Evolutionary conservation across 2,888 invertebrate genomes (phyloP).

Genomic region (Hyposoter didymator): DNA sequence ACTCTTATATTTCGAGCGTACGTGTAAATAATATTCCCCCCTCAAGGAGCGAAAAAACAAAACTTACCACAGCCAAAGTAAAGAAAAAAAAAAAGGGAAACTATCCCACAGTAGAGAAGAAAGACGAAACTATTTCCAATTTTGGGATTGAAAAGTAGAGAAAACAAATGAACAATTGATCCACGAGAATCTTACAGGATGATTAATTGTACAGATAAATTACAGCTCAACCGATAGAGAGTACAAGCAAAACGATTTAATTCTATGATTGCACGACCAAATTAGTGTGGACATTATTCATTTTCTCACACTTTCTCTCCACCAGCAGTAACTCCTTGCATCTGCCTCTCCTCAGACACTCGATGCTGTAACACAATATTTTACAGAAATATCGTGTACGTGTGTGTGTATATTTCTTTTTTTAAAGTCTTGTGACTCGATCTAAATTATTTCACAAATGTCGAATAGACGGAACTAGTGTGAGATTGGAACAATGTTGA

Average conservation of each 20-base stretch:
- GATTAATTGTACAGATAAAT: conserved; percentile 43
- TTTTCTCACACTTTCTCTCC: conserved; percentile 9
- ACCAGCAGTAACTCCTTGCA: conserved; percentile 19
- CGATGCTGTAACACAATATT: conserved; percentile 9
- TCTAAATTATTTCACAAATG: conserved; percentile 21
- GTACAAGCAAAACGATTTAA: conserved; percentile 72
- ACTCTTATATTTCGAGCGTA: conserved; percentile 18
- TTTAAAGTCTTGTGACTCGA: conserved; percentile 8
- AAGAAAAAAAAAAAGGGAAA: conserved; percentile 22
- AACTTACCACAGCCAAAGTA: conserved; percentile 64
- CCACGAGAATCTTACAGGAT: conserved; percentile 57
- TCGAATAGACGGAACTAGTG: conserved; percentile 32
- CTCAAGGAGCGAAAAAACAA: conserved; percentile 22
- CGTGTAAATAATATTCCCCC: conserved; percentile 12
- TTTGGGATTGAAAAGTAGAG: conserved; percentile 1
- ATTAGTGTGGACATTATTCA: conserved; percentile 69
- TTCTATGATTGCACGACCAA: conserved; percentile 79
- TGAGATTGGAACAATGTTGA: conserved; percentile 37
- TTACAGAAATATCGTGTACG: not conserved
- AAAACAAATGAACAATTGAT: conserved; percentile 6
- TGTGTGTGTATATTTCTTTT: not conserved
- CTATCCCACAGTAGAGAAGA: conserved; percentile 22
- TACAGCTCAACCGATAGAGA: conserved; percentile 67
- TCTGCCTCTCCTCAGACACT: conserved; percentile 22
- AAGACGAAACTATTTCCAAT: conserved; percentile 23